These are phyloP conservation scores for Dysdera silvatica DNA, from an alignment of 1,140 invertebrate species.

Conservation along the genomic window DNA sequence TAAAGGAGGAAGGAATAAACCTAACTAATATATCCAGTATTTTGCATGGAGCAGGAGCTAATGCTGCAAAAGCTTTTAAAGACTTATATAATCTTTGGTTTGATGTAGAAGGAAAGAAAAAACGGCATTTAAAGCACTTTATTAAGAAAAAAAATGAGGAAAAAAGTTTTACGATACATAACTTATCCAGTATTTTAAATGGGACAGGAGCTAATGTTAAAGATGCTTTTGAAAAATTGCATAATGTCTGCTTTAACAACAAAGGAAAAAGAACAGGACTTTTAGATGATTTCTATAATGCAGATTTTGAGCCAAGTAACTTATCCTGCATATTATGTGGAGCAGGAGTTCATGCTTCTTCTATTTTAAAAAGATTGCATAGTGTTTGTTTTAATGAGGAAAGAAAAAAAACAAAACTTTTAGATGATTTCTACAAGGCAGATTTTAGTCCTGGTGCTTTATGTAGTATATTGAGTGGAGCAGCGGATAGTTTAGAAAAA, in stretches of 20 bases:
- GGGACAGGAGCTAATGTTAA: conserved; percentile 5
- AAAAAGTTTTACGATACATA: background rate
- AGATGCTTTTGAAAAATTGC: conserved; percentile 13
- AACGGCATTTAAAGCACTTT: conserved; percentile 4
- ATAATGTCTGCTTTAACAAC: conserved; percentile 1
- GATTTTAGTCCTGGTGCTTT: background rate
- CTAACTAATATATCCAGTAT: background rate
- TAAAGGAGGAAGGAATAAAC: background rate
- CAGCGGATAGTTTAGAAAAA: background rate
- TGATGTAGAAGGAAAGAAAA: conserved; percentile 9
- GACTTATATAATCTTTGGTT: conserved; percentile 6
- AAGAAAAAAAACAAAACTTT: conserved; percentile 3
- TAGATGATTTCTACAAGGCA: background rate
- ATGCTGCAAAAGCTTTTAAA: conserved; percentile 2
- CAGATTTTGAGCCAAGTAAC: background rate
- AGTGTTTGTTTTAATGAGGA: conserved; percentile 2
- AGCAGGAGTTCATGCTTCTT: background rate
- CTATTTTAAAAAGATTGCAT: conserved; percentile 8
- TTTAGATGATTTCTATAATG: background rate
- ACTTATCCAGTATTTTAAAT: conserved; percentile 9
- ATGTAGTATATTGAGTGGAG: conserved; percentile 4
- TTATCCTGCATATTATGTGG: background rate
- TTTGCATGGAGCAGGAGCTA: background rate
- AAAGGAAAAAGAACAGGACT: conserved; percentile 1
- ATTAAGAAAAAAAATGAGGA: conserved; percentile 2